A percentile compares a stretch with the other conserved stretches of the same genome.
Evolutionary conservation across 2,113 vertebrate species (phyloP).

Genomic region (Macroglossus sobrinus): DNA sequence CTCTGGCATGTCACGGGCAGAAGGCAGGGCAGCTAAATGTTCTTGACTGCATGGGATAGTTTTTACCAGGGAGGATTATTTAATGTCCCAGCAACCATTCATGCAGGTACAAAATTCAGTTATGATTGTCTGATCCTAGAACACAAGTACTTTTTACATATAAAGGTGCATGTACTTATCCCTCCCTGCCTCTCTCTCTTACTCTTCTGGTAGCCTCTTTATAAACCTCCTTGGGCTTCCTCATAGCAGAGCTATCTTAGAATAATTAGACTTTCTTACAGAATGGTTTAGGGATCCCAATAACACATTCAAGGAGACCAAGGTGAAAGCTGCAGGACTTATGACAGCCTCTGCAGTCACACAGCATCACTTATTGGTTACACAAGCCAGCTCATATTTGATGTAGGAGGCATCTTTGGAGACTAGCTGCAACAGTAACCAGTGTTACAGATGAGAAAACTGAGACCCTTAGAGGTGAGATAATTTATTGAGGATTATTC

Average conservation of each 20-base stretch:
- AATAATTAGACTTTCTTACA: background rate
- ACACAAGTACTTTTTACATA: background rate
- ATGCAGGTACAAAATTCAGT: background rate
- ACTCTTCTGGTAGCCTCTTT: background rate
- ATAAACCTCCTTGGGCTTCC: background rate
- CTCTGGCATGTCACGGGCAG: background rate
- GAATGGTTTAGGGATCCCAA: background rate
- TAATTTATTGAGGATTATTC: background rate
- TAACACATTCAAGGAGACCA: background rate
- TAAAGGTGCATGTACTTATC: background rate
- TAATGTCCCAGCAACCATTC: background rate
- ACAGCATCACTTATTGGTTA: background rate
- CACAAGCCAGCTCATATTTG: background rate
- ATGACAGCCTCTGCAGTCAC: background rate
- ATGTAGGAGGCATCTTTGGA: background rate
- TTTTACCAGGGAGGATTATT: background rate
- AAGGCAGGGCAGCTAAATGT: background rate
- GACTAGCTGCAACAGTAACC: background rate
- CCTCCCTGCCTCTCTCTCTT: rapidly evolving
- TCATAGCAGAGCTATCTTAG: background rate
- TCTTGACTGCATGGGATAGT: background rate
- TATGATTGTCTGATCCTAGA: background rate
- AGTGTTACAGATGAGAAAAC: background rate
- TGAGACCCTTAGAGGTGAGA: background rate
- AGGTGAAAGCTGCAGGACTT: background rate